A percentile compares a stretch with the other conserved stretches of the same genome.
Evolutionary conservation across 2,888 invertebrate species (phyloP).

Genomic region (Nasonovia ribisnigri): DNA sequence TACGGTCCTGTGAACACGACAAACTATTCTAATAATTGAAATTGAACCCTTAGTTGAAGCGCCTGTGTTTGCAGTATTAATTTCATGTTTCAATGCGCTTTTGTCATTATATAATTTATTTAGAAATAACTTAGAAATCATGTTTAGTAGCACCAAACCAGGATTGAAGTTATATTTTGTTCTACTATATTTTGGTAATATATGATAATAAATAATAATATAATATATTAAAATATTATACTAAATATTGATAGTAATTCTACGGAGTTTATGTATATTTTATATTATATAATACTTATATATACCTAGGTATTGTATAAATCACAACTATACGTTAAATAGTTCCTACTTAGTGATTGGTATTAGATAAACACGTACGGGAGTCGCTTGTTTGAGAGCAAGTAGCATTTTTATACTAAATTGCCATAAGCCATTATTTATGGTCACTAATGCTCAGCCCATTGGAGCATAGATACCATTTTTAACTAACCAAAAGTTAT

Average conservation of each 20-base stretch:
- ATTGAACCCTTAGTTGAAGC: background rate
- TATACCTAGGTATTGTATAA: background rate
- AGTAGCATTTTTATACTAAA: background rate
- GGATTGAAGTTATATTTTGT: background rate
- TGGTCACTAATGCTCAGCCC: background rate
- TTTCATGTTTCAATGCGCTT: constrained; percentile 14
- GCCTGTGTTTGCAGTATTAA: background rate
- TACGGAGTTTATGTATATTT: background rate
- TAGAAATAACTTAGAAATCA: constrained; percentile 23
- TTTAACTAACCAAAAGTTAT: background rate
- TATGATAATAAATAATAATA: background rate
- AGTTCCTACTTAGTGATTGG: background rate
- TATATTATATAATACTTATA: background rate
- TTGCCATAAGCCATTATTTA: background rate
- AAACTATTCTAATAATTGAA: constrained; percentile 39
- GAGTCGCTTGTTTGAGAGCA: background rate
- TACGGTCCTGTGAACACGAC: constrained; percentile 19
- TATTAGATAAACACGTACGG: background rate
- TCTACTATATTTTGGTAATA: background rate
- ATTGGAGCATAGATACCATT: background rate
- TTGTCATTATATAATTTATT: constrained; percentile 7
- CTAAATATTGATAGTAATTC: background rate
- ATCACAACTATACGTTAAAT: background rate
- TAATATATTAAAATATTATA: background rate
- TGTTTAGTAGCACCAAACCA: background rate